Conservation (phyloP, 2,888 invertebrate species). For the Oscheius sp. region DNA sequence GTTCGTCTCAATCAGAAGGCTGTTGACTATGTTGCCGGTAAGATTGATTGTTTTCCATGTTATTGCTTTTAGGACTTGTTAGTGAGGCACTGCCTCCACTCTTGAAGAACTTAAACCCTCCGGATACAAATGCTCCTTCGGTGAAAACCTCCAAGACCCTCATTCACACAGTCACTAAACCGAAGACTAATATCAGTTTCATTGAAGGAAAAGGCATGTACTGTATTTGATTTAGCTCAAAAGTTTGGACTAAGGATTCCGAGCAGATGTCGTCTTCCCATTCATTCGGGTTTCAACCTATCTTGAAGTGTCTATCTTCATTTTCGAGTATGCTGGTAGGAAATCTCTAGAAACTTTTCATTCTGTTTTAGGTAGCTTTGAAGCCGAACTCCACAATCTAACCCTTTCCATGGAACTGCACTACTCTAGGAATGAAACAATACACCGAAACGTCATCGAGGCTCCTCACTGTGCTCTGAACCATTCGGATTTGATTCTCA, state of each 20-base stretch:
- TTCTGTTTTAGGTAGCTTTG: conserved; percentile 40
- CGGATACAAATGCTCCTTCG: conserved; percentile 42
- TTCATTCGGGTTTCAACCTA: conserved; percentile 45
- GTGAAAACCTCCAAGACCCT: conserved; percentile 42
- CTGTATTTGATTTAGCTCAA: conserved; percentile 1
- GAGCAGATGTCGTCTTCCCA: conserved; percentile 47
- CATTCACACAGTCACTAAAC: conserved; percentile 49
- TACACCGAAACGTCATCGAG: conserved; percentile 49
- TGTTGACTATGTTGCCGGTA: conserved; percentile 55
- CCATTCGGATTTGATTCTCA: conserved; percentile 44
- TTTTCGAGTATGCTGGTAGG: conserved; percentile 48
- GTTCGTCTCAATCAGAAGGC: conserved; percentile 55
- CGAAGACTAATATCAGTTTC: conserved; percentile 61
- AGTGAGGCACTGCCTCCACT: conserved; percentile 54
- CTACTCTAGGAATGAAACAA: conserved; percentile 51
- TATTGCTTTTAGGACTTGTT: conserved; percentile 42
- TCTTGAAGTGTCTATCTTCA: conserved; percentile 40
- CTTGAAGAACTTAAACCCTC: conserved; percentile 53
- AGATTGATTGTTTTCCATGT: not conserved
- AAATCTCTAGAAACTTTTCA: not conserved
- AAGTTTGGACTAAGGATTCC: conserved; percentile 26
- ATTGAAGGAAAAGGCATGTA: conserved; percentile 53
- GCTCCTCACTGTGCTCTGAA: conserved; percentile 57
- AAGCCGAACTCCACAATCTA: conserved; percentile 50
- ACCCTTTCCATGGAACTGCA: conserved; percentile 52